Evolutionary conservation across 2,113 vertebrate species (phyloP).

Genomic region (Andinoacara biseriatus): DNA sequence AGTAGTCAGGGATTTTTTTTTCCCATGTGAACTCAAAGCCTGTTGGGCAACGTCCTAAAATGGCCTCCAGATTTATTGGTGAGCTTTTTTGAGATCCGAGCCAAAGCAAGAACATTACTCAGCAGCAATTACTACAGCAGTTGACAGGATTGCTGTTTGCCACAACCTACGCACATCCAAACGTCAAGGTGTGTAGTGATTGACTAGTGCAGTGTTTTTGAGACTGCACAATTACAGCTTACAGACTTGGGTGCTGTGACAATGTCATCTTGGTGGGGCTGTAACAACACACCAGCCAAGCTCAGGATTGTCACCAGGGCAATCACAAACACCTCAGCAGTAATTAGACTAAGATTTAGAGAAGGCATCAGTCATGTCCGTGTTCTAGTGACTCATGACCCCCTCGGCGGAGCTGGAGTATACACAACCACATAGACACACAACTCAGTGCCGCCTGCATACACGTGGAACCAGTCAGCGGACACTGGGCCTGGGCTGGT

Average conservation of each 20-base stretch:
- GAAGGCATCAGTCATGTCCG: slow-evolving; percentile 69
- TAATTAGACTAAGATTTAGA: slow-evolving; percentile 75
- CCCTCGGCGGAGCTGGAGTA: slow-evolving; percentile 24
- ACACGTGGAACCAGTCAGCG: slow-evolving; percentile 80
- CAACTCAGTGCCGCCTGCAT: slow-evolving; percentile 60
- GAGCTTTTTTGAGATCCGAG: slow-evolving; percentile 38
- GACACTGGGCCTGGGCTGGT: slow-evolving; percentile 63
- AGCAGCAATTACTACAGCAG: slow-evolving; percentile 71
- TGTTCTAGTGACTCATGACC: slow-evolving; percentile 74
- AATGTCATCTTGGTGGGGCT: slow-evolving; percentile 56
- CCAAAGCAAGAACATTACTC: slow-evolving; percentile 73
- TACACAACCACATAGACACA: slow-evolving; percentile 22
- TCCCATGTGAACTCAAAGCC: slow-evolving; percentile 58
- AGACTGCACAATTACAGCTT: slow-evolving; percentile 70
- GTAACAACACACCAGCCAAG: slow-evolving; percentile 63
- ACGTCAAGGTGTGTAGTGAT: slow-evolving; percentile 69
- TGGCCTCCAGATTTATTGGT: slow-evolving; percentile 76
- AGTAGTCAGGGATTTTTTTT: slow-evolving; percentile 23
- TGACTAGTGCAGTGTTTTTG: slow-evolving; percentile 62
- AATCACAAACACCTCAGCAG: slow-evolving; percentile 72
- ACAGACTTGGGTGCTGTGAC: slow-evolving; percentile 50
- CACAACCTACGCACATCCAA: slow-evolving; percentile 69
- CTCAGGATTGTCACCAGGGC: slow-evolving; percentile 65
- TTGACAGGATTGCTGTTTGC: slow-evolving; percentile 64
- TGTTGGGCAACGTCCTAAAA: slow-evolving; percentile 73